These are phyloP conservation scores for Bombus waltoni DNA, from an alignment of 1,140 invertebrate genomes.

Conservation along the genomic window DNA sequence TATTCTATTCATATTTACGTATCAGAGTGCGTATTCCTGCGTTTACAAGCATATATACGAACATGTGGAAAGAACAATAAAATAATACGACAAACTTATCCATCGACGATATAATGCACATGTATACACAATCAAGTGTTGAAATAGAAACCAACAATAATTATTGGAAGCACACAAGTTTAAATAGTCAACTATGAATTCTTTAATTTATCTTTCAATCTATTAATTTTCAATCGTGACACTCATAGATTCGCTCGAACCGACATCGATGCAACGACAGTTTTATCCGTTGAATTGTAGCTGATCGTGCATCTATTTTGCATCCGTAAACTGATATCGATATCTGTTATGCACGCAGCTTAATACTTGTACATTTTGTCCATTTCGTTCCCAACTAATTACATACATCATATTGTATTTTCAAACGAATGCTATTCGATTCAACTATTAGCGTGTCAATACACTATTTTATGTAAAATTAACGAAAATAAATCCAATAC, in stretches of 20 bases:
- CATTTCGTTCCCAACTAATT: neutral
- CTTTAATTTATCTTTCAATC: neutral
- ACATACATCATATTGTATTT: neutral
- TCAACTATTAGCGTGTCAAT: neutral
- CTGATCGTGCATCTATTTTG: neutral
- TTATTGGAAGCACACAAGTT: neutral
- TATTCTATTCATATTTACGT: neutral
- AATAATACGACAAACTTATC: neutral
- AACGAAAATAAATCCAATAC: conserved; percentile 4
- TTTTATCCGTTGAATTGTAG: neutral
- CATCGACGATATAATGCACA: neutral
- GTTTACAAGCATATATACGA: neutral
- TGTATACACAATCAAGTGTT: neutral
- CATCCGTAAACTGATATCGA: neutral
- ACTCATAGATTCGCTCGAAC: neutral
- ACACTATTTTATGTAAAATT: neutral
- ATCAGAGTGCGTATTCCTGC: neutral
- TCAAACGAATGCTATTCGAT: neutral
- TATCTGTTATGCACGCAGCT: neutral
- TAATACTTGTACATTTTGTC: neutral
- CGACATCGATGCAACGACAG: neutral
- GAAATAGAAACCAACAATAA: neutral
- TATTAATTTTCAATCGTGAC: neutral
- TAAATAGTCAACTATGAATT: neutral
- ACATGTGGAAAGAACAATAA: neutral